A percentile compares a stretch with the other conserved stretches of the same genome.
Conservation (phyloP, 1,140 invertebrate species). For the Hyphantria cunea region DNA sequence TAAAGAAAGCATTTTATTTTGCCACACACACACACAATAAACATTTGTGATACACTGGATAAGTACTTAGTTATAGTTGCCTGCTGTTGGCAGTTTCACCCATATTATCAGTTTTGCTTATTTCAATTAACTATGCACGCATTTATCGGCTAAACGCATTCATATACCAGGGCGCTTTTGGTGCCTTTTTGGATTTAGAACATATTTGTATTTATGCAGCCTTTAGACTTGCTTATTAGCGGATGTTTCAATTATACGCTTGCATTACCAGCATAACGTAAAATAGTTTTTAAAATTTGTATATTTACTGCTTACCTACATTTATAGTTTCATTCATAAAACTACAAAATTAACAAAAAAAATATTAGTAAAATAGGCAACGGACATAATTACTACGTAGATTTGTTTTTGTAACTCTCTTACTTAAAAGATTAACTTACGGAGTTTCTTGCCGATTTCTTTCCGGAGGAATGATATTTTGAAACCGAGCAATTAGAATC, state of each 20-base stretch:
- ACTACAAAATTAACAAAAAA: too few relatives aligned
- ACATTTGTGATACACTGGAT: too few relatives aligned
- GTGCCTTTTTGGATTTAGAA: constrained; percentile 4
- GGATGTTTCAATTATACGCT: constrained; percentile 8
- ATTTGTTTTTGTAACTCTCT: too few relatives aligned
- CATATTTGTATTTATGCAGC: constrained; percentile 35
- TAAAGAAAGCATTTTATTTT: too few relatives aligned
- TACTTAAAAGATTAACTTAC: too few relatives aligned
- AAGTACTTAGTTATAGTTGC: neutral
- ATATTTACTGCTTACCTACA: neutral
- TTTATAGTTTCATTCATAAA: constrained; percentile 1
- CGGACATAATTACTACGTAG: too few relatives aligned
- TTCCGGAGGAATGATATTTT: too few relatives aligned
- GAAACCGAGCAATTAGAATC: too few relatives aligned
- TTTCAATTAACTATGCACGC: constrained; percentile 48
- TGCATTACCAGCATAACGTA: neutral
- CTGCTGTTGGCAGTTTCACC: constrained; percentile 19
- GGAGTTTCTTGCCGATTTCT: too few relatives aligned
- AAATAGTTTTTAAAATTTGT: too few relatives aligned
- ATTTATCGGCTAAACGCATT: constrained; percentile 41
- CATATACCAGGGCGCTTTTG: constrained; percentile 16
- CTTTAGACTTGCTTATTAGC: constrained; percentile 41
- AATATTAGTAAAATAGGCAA: too few relatives aligned
- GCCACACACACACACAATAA: too few relatives aligned
- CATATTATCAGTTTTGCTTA: constrained; percentile 48